Percentiles rank a stretch among this genome's conserved stretches.
Conservation (phyloP, 92 coral and sea anemone genomes). For the Porites cylindrica region DNA sequence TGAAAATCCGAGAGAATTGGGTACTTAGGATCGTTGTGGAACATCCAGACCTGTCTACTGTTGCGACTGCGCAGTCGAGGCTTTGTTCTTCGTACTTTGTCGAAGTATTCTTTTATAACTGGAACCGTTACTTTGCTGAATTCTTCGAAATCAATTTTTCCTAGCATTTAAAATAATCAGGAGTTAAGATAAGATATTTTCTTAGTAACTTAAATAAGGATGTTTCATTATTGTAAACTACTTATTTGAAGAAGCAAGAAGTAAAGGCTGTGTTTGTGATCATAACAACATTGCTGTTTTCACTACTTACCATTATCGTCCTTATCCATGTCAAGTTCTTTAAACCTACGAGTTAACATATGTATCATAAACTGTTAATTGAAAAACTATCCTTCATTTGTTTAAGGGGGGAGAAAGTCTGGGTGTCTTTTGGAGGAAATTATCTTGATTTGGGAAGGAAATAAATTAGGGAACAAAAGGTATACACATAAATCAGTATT, state of each 20-base stretch:
- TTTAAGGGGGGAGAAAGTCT: too few relatives aligned
- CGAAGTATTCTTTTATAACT: slow-evolving; percentile 75
- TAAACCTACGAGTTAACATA: slow-evolving; percentile 60
- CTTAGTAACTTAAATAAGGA: too few relatives aligned
- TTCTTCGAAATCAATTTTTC: slow-evolving; percentile 75
- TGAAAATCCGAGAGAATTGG: slow-evolving; percentile 87
- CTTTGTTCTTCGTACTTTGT: slow-evolving; percentile 67
- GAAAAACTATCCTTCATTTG: too few relatives aligned
- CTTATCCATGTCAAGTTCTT: slow-evolving; percentile 78
- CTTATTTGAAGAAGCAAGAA: background rate
- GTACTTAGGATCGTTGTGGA: slow-evolving; percentile 85
- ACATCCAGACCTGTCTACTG: slow-evolving; percentile 93
- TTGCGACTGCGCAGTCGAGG: slow-evolving; percentile 93
- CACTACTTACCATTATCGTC: slow-evolving; percentile 68
- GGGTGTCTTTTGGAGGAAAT: too few relatives aligned
- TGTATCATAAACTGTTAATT: background rate
- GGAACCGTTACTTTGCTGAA: slow-evolving; percentile 66
- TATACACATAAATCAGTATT: too few relatives aligned
- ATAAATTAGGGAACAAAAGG: too few relatives aligned
- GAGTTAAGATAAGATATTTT: background rate
- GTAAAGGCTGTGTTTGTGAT: background rate
- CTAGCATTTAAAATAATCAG: slow-evolving; percentile 34
- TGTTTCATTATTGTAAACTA: background rate
- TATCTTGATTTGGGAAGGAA: too few relatives aligned
- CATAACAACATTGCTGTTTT: too few relatives aligned